Percentiles rank a stretch among this genome's conserved stretches.
phyloP scores from a whole-genome alignment of 92 coral and sea anemone species.

The Hydrozoanthus gracilis region DNA sequence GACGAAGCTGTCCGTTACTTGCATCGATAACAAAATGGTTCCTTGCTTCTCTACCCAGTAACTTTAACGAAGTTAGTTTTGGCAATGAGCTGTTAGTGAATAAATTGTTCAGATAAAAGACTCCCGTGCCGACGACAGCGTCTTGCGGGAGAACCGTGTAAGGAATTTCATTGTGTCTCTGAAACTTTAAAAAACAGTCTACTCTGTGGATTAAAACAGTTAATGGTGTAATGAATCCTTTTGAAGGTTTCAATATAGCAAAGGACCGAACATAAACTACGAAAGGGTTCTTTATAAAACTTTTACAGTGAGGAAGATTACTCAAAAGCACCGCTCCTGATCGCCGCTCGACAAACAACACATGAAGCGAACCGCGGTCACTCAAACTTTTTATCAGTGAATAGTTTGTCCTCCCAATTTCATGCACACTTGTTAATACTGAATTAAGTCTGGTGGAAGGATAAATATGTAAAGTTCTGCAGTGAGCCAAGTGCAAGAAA shows the following conservation, averaged over 20 bases:
- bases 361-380: slow-evolving; percentile 50
- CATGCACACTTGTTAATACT: slow-evolving; percentile 69
- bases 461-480: slow-evolving; percentile 80
- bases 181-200: slow-evolving; percentile 69
- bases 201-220: slow-evolving; percentile 56
- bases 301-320: slow-evolving; percentile 70
- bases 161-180: slow-evolving; percentile 40
- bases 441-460: slow-evolving; percentile 60
- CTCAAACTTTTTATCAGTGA: slow-evolving; percentile 41
- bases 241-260: slow-evolving; percentile 56
- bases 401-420: slow-evolving; percentile 66
- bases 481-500: slow-evolving; percentile 54
- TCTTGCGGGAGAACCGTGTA: slow-evolving; percentile 53
- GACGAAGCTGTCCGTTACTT: slow-evolving; percentile 67
- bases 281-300: slow-evolving; percentile 63
- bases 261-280: slow-evolving; percentile 65
- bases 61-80: slow-evolving; percentile 58
- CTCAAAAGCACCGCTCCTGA: slow-evolving; percentile 77
- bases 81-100: slow-evolving; percentile 32
- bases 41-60: slow-evolving; percentile 56
- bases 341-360: slow-evolving; percentile 69
- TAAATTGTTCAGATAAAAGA: slow-evolving; percentile 61
- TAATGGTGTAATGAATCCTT: slow-evolving; percentile 46
- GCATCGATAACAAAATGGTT: slow-evolving; percentile 68
- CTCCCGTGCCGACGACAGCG: slow-evolving; percentile 66